A percentile compares a stretch with the other conserved stretches of the same genome.
Evolutionary conservation across 2,797 vertebrate genomes (phyloP).

Genomic region (Ceryle rudis): DNA sequence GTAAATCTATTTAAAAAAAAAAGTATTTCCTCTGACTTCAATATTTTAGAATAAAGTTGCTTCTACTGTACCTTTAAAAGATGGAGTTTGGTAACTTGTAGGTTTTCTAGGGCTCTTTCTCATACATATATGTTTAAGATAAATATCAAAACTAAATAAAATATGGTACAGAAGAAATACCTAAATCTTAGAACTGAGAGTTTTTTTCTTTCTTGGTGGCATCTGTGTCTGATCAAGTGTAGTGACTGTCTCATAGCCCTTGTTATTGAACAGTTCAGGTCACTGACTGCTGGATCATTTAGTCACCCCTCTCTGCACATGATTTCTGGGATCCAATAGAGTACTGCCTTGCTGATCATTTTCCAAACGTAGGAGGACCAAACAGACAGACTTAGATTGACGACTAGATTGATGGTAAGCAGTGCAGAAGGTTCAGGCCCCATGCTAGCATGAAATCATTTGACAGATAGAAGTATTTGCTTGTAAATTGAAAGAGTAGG

Average conservation of each 20-base stretch:
- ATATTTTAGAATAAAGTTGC: neutral
- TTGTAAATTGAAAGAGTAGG: conserved; percentile 64
- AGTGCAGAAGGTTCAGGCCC: neutral
- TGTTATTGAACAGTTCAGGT: neutral
- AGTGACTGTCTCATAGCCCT: neutral
- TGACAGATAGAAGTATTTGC: conserved; percentile 61
- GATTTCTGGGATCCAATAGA: conserved; percentile 34
- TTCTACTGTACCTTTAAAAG: neutral
- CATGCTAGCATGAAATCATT: conserved; percentile 28
- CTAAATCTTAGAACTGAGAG: neutral
- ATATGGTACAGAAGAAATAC: neutral
- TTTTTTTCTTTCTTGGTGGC: neutral
- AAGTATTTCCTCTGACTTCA: neutral
- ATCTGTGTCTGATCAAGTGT: conserved; percentile 1
- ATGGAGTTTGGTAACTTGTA: neutral
- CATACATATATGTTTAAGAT: neutral
- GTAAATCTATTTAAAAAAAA: neutral
- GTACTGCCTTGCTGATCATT: neutral
- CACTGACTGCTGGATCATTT: conserved; percentile 2
- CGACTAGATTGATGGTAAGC: neutral
- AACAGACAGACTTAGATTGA: neutral
- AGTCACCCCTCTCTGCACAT: neutral
- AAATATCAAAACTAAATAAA: neutral
- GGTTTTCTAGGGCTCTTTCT: neutral
- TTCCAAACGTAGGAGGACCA: neutral